A percentile compares a stretch with the other conserved stretches of the same genome.
phyloP scores from a whole-genome alignment of 2,888 invertebrate genomes.

The Lampropteryx suffumata region DNA sequence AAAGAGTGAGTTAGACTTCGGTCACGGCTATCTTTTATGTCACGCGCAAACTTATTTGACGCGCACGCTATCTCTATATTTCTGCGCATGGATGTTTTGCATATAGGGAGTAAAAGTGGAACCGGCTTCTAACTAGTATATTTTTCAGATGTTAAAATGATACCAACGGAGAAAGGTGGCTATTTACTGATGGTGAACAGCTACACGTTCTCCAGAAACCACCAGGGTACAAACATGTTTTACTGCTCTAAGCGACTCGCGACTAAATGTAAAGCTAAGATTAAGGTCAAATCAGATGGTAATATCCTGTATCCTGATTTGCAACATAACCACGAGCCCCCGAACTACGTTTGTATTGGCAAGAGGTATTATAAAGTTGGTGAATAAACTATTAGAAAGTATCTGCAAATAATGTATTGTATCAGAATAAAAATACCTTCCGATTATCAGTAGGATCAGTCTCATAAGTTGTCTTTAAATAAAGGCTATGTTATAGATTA shows the following conservation, averaged over 20 bases:
- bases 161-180: slow-evolving; percentile 48
- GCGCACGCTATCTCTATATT: too few relatives aligned
- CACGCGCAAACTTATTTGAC: too few relatives aligned
- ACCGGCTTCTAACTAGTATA: not conserved
- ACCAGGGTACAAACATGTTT: slow-evolving; percentile 23
- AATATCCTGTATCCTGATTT: not conserved
- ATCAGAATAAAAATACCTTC: too few relatives aligned
- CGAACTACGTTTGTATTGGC: slow-evolving; percentile 25
- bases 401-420: too few relatives aligned
- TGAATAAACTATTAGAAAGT: too few relatives aligned
- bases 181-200: slow-evolving; percentile 37
- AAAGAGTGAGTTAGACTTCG: too few relatives aligned
- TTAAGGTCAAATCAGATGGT: slow-evolving; percentile 10
- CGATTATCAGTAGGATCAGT: too few relatives aligned
- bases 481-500: too few relatives aligned
- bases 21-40: too few relatives aligned
- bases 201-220: slow-evolving; percentile 38
- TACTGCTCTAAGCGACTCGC: slow-evolving; percentile 34
- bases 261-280: slow-evolving; percentile 34
- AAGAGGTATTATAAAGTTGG: slow-evolving; percentile 32
- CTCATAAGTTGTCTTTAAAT: too few relatives aligned
- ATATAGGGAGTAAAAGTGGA: too few relatives aligned
- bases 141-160: slow-evolving; percentile 33
- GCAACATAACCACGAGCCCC: slow-evolving; percentile 33
- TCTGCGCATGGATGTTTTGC: too few relatives aligned